A percentile compares a stretch with the other conserved stretches of the same genome.
phyloP scores from a whole-genome alignment of 2,888 invertebrate genomes.

The Dolichomitus sp. region DNA sequence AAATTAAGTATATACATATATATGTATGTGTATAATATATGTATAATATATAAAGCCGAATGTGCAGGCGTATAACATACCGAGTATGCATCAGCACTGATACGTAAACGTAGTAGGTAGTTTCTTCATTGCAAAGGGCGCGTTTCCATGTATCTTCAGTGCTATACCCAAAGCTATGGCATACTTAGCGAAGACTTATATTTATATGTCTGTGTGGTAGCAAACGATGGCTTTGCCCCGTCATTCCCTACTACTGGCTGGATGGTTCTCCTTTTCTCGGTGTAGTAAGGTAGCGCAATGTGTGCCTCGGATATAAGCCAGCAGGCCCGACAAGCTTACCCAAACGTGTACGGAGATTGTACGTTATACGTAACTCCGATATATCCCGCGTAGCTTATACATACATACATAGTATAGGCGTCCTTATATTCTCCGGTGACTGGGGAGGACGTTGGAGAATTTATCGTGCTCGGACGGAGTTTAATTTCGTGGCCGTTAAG shows the following conservation, averaged over 20 bases:
- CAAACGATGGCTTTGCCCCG: slow-evolving; percentile 33
- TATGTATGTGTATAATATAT: slow-evolving; percentile 38
- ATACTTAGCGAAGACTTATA: slow-evolving; percentile 49
- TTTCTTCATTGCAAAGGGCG: slow-evolving; percentile 36
- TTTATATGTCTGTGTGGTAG: slow-evolving; percentile 52
- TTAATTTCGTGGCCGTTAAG: slow-evolving; percentile 76
- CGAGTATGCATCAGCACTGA: slow-evolving; percentile 52
- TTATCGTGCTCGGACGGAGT: slow-evolving; percentile 78
- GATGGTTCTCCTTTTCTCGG: slow-evolving; percentile 15
- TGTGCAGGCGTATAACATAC: neutral
- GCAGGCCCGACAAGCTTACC: slow-evolving; percentile 56
- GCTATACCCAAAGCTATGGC: slow-evolving; percentile 43
- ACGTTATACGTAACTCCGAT: slow-evolving; percentile 49
- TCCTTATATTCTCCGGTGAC: slow-evolving; percentile 71
- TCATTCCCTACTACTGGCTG: neutral
- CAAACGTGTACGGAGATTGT: slow-evolving; percentile 59
- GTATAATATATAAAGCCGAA: slow-evolving; percentile 18
- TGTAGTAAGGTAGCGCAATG: slow-evolving; percentile 36
- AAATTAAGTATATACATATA: neutral
- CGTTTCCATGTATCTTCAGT: slow-evolving; percentile 45
- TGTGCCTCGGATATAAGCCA: slow-evolving; percentile 59
- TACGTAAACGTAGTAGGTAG: slow-evolving; percentile 47
- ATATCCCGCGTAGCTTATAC: slow-evolving; percentile 61
- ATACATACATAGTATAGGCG: slow-evolving; percentile 51
- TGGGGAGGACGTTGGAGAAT: slow-evolving; percentile 78